phyloP scores from a whole-genome alignment of 2,797 vertebrate genomes.

The Meriones psammophilus region DNA sequence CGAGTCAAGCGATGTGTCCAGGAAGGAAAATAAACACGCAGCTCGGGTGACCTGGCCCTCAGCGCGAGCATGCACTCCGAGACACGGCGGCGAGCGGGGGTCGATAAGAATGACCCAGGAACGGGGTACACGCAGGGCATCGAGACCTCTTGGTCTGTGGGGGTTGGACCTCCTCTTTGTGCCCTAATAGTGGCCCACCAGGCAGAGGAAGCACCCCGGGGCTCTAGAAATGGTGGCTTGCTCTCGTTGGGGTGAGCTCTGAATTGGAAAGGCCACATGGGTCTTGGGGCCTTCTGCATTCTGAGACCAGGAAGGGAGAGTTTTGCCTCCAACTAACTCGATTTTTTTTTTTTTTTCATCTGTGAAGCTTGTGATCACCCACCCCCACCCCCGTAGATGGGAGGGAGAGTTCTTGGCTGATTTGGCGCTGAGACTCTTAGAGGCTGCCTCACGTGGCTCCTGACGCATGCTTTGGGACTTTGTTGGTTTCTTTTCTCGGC shows the following conservation, averaged over 20 bases:
- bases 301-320: background rate
- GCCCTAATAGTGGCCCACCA: conserved; percentile 64
- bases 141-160: conserved; percentile 35
- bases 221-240: conserved; percentile 4
- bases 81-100: conserved; percentile 81
- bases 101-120: conserved; percentile 73
- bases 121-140: conserved; percentile 20
- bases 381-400: background rate
- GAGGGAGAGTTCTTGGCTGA: background rate
- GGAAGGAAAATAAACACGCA: conserved; percentile 91
- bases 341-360: background rate
- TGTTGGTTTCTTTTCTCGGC: background rate
- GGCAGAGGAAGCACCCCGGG: conserved; percentile 68
- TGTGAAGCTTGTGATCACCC: background rate
- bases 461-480: background rate
- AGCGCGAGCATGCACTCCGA: conserved; percentile 86
- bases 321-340: background rate
- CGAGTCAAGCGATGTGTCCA: conserved; percentile 86
- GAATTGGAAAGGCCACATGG: background rate
- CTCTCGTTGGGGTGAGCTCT: background rate
- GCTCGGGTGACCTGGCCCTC: conserved; percentile 85
- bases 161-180: background rate
- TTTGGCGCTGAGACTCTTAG: background rate
- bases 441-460: background rate
- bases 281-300: background rate